Percentiles rank a stretch among this genome's conserved stretches.
phyloP scores from a whole-genome alignment of 2,888 invertebrate genomes.

The Zhengitettix transpicula region DNA sequence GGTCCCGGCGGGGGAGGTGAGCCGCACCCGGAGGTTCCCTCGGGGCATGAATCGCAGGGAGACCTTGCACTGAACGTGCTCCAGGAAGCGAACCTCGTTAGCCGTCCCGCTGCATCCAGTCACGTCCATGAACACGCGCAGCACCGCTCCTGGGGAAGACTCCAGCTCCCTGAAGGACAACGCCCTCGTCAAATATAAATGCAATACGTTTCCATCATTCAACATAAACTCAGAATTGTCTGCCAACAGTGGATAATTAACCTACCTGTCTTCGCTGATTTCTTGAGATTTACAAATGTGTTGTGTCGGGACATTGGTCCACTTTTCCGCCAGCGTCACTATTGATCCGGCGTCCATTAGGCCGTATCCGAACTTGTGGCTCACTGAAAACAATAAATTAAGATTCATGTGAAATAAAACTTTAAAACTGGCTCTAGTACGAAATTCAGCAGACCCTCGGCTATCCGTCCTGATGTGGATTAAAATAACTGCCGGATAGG shows the following conservation, averaged over 20 bases:
- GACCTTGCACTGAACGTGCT: constrained; percentile 40
- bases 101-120: constrained; percentile 29
- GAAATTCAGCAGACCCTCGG: no score
- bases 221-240: no score
- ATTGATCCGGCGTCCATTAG: constrained; percentile 39
- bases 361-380: constrained; percentile 43
- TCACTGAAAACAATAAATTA: constrained; percentile 22
- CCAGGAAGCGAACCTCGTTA: constrained; percentile 30
- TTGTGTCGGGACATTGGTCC: constrained; percentile 37
- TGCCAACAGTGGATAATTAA: no score
- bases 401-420: no score
- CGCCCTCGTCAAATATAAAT: neutral
- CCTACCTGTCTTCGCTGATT: constrained; percentile 24
- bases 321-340: constrained; percentile 34
- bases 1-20: constrained; percentile 31
- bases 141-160: constrained; percentile 14
- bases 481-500: no score
- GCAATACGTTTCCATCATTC: no score
- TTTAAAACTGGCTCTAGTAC: no score
- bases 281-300: constrained; percentile 32
- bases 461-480: no score
- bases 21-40: constrained; percentile 34
- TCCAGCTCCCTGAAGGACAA: neutral
- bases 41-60: constrained; percentile 31
- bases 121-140: constrained; percentile 23